Percentiles rank a stretch among this genome's conserved stretches.
These are phyloP conservation scores for Pipa parva DNA, from an alignment of 2,113 vertebrate genomes.

Conservation along the genomic window DNA sequence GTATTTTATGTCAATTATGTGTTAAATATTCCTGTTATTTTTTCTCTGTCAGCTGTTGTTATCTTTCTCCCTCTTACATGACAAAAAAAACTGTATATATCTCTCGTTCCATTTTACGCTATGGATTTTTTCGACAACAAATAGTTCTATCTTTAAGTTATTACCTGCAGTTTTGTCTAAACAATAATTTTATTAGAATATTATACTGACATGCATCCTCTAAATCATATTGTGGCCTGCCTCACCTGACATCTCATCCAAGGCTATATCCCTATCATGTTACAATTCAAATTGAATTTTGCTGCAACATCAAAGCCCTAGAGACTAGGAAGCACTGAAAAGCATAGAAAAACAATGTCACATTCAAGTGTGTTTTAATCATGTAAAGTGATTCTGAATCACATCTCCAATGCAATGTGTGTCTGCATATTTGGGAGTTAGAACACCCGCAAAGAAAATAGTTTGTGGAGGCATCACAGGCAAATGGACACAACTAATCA, in stretches of 20 bases:
- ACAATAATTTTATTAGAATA: constrained; percentile 45
- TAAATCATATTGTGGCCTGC: constrained; percentile 37
- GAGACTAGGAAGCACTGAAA: constrained; percentile 33
- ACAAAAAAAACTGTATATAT: constrained; percentile 24
- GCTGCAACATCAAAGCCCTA: constrained; percentile 29
- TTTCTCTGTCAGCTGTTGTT: constrained; percentile 7
- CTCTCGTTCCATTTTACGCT: constrained; percentile 23
- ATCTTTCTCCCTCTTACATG: constrained; percentile 23
- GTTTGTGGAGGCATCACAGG: neutral
- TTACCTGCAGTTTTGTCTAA: constrained; percentile 43
- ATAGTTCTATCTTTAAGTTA: constrained; percentile 37
- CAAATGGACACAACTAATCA: neutral
- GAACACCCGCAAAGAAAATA: neutral
- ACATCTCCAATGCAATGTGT: constrained; percentile 5
- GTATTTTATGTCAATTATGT: constrained; percentile 1
- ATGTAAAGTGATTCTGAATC: constrained; percentile 28
- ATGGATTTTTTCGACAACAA: constrained; percentile 38
- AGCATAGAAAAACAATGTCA: constrained; percentile 34
- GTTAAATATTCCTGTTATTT: constrained; percentile 1
- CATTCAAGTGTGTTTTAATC: constrained; percentile 41
- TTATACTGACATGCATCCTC: constrained; percentile 36
- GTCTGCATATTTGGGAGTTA: constrained; percentile 13
- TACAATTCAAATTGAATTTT: constrained; percentile 41
- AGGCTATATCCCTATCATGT: constrained; percentile 39
- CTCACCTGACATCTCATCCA: constrained; percentile 38